Percentiles rank a stretch among this genome's conserved stretches.
Conservation (phyloP, 2,113 vertebrate species). For the Rhynchomys soricoides region DNA sequence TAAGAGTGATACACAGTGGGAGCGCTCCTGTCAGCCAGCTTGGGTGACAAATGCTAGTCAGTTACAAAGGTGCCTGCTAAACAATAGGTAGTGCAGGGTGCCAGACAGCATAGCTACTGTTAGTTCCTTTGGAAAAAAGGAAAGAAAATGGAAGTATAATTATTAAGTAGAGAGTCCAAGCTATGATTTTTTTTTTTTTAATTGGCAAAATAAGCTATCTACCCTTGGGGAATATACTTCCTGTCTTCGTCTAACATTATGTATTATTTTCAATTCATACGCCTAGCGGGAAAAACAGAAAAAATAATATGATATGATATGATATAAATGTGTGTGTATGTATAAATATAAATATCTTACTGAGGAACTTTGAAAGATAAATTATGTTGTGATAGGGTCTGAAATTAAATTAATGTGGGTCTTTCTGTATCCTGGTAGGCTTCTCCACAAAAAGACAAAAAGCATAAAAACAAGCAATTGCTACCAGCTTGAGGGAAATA, state of each 20-base stretch:
- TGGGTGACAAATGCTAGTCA: not conserved
- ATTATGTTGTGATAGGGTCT: not conserved
- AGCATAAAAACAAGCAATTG: not conserved
- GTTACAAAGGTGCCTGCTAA: not conserved
- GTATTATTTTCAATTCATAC: not conserved
- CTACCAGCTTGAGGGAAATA: not conserved
- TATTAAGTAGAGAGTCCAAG: not conserved
- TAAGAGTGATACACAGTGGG: not conserved
- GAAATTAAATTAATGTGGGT: conserved; percentile 1
- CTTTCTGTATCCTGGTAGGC: not conserved
- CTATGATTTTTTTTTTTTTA: not conserved
- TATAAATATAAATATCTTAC: not conserved
- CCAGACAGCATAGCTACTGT: not conserved
- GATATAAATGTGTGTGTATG: not conserved
- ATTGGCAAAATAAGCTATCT: conserved; percentile 27
- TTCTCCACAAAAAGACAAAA: not conserved
- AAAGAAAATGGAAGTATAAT: not conserved
- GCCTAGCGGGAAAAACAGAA: not conserved
- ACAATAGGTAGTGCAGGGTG: not conserved
- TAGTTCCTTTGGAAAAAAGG: not conserved
- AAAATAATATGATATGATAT: not conserved
- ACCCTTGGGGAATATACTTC: not conserved
- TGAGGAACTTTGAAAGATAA: conserved; percentile 4
- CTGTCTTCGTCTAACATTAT: not conserved
- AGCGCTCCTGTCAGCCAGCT: not conserved